Percentiles rank a stretch among this genome's conserved stretches.
Conservation (phyloP, 2,113 vertebrate genomes). For the Oryzias woworae region DNA sequence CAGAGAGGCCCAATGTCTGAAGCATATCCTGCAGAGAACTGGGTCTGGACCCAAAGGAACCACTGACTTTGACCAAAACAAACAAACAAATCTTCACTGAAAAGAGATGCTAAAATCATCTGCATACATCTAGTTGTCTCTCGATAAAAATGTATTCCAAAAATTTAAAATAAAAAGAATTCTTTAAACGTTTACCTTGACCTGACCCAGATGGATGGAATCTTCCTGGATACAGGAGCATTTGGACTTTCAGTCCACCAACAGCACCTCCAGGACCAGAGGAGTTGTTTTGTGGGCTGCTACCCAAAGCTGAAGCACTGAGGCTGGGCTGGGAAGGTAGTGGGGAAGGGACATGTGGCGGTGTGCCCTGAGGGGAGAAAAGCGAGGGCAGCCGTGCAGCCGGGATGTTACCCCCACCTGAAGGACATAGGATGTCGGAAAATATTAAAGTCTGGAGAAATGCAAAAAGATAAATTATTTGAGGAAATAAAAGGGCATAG, state of each 20-base stretch:
- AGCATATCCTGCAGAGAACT: conserved; percentile 51
- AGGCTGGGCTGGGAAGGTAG: conserved; percentile 12
- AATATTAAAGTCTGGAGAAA: too few species aligned
- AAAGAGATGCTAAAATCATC: neutral
- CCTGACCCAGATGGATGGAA: conserved; percentile 4
- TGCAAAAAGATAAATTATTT: neutral
- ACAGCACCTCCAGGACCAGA: conserved; percentile 7
- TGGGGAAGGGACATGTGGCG: neutral
- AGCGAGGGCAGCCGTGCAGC: neutral
- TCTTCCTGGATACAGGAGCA: conserved; percentile 11
- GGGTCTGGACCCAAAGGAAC: conserved; percentile 14
- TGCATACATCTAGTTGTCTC: neutral
- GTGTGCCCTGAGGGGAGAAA: neutral
- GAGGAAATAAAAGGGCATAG: neutral
- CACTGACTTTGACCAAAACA: neutral
- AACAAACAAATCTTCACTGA: neutral
- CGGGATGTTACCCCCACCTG: conserved; percentile 24
- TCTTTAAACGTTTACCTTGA: conserved; percentile 21
- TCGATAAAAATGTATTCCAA: neutral
- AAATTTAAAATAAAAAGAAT: neutral
- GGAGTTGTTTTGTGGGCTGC: neutral
- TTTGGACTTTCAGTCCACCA: conserved; percentile 17
- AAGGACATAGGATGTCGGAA: neutral
- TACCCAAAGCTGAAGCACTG: conserved; percentile 5
- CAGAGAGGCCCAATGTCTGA: conserved; percentile 24